A percentile compares a stretch with the other conserved stretches of the same genome.
Evolutionary conservation across 2,888 invertebrate genomes (phyloP).

Genomic region (Stictocephala bisonia): DNA sequence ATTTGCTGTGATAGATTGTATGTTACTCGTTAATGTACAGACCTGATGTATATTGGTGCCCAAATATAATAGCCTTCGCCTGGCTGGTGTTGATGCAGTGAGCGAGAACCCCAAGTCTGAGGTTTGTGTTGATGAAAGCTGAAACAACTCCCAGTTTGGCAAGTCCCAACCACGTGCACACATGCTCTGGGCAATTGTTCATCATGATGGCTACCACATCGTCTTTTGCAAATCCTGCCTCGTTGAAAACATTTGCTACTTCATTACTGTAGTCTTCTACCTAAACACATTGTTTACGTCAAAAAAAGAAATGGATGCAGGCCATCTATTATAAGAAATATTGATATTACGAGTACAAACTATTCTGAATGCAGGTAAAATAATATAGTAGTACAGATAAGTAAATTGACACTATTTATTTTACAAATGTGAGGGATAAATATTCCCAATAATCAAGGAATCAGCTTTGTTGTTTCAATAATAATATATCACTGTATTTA

Average conservation of each 20-base stretch:
- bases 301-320: too few relatives aligned
- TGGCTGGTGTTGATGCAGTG: constrained; percentile 87
- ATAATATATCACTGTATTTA: too few relatives aligned
- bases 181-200: constrained; percentile 89
- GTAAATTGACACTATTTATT: too few relatives aligned
- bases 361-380: too few relatives aligned
- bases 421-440: not conserved
- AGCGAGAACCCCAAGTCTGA: constrained; percentile 80
- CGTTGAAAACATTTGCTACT: constrained; percentile 73
- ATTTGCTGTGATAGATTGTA: too few relatives aligned
- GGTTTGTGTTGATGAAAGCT: constrained; percentile 92
- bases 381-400: too few relatives aligned
- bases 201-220: constrained; percentile 91
- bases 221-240: constrained; percentile 71
- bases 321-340: too few relatives aligned
- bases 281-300: too few relatives aligned
- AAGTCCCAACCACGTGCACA: constrained; percentile 91
- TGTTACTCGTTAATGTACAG: too few relatives aligned
- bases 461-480: too few relatives aligned
- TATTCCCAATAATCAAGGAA: too few relatives aligned
- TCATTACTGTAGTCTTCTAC: constrained; percentile 75
- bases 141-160: constrained; percentile 87
- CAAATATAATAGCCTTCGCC: constrained; percentile 83
- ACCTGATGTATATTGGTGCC: constrained; percentile 68
- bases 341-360: too few relatives aligned